Percentiles rank a stretch among this genome's conserved stretches.
Evolutionary conservation across 2,113 vertebrate species (phyloP).

Genomic region (Felis chaus): DNA sequence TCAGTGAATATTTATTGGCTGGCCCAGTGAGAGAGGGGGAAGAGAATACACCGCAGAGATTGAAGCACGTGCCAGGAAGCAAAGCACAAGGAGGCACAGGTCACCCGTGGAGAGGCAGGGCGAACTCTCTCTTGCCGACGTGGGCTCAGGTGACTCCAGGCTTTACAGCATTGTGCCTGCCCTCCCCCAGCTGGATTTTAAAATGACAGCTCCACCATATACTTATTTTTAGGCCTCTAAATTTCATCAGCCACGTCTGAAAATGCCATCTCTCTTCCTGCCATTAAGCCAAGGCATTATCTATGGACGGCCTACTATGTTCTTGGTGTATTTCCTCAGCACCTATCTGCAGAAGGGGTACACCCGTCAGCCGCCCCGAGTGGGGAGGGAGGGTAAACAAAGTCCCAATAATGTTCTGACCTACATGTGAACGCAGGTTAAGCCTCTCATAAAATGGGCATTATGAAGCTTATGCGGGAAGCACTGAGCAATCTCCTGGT

Average conservation of each 20-base stretch:
- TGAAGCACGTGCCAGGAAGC: rapidly evolving
- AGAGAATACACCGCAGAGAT: too few relatives aligned
- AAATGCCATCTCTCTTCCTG: not conserved
- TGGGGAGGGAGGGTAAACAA: not conserved
- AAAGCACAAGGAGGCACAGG: rapidly evolving
- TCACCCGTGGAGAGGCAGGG: rapidly evolving
- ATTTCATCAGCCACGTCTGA: not conserved
- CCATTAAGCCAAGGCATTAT: rapidly evolving
- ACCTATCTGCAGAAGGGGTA: not conserved
- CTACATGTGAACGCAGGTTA: not conserved
- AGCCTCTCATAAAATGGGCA: constrained; percentile 26
- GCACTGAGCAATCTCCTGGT: not conserved
- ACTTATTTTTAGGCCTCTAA: not conserved
- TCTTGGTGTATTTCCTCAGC: rapidly evolving
- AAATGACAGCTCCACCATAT: rapidly evolving
- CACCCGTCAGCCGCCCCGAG: not conserved
- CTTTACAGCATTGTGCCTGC: rapidly evolving
- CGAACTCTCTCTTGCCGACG: rapidly evolving
- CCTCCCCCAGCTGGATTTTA: not conserved
- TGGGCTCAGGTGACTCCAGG: rapidly evolving
- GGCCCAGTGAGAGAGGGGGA: rapidly evolving
- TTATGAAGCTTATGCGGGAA: not conserved
- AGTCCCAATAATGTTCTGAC: not conserved
- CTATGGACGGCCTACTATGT: rapidly evolving
- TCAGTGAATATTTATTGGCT: rapidly evolving